Percentiles rank a stretch among this genome's conserved stretches.
Conservation (phyloP, 2,888 invertebrate species). For the Parascotia fuliginaria region DNA sequence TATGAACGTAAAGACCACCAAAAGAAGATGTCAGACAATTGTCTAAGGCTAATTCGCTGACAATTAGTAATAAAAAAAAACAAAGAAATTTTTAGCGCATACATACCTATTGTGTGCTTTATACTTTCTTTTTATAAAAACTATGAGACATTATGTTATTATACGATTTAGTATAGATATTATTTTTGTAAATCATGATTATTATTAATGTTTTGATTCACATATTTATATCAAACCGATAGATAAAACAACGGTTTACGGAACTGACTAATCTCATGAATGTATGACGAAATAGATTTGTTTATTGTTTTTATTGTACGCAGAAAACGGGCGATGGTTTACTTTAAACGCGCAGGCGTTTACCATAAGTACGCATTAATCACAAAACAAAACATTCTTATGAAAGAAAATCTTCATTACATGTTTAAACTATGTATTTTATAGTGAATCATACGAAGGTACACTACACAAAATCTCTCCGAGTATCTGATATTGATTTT, state of each 20-base stretch:
- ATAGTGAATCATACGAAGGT: conserved; percentile 30
- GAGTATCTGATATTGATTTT: no score
- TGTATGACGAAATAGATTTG: conserved; percentile 20
- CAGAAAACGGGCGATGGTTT: conserved; percentile 34
- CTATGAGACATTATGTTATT: no score
- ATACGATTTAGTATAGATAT: neutral
- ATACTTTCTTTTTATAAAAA: neutral
- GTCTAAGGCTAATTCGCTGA: no score
- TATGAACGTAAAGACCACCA: no score
- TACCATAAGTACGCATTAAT: conserved; percentile 30
- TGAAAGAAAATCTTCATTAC: conserved; percentile 29
- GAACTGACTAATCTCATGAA: conserved; percentile 16
- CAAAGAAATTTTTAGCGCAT: no score
- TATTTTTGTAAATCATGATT: neutral
- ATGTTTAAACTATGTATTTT: conserved; percentile 19
- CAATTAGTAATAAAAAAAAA: no score
- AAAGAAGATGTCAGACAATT: no score
- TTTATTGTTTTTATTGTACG: conserved; percentile 38
- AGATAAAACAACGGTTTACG: conserved; percentile 14
- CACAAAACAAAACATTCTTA: conserved; percentile 28
- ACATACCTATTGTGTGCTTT: no score
- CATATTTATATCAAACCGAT: conserved; percentile 13
- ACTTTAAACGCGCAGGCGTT: conserved; percentile 37
- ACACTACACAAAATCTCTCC: neutral
- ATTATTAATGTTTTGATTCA: conserved; percentile 1